Evolutionary conservation across 2,797 vertebrate genomes (phyloP), one percentile per base, ranked within the genome.

Genomic region (Malurus splendens): DNA sequence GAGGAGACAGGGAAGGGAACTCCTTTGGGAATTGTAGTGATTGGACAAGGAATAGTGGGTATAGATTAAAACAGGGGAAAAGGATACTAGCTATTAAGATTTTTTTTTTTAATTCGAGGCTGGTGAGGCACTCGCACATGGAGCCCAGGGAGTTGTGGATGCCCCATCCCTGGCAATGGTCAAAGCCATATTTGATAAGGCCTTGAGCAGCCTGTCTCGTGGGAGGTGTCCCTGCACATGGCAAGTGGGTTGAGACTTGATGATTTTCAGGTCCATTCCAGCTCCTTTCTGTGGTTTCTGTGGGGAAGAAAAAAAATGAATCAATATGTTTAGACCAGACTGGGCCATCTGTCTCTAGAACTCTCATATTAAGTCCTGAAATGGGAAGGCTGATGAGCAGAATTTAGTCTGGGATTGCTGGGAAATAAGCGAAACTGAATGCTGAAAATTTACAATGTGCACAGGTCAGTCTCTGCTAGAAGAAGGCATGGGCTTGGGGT

Each of bases 181-280:
- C 39, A 59, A 33, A 52, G 8, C 8, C 15, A 33, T 12, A 14
- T 0, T 47, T 33, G 33, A 51, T 27, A 59, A 65, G 64, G 10
- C 33, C 52, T 65, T 72, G 60, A 59, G 45, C 14, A 72, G 16
- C 18, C 12, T 65, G 2, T 51, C 55, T 27, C 25, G 5, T 30
- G 28, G 32, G 28, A 71, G 6, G 4, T 65, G 12, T 30, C 25
- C 8, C 39, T 78, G 17, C 12, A 25, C 10, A 23, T 52, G 25
- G 20, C 5, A 25, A 9, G 5, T 9, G 4, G 0, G 0, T n/a
- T 79, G 25, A 51, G 6, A 47, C 12, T 52, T 41, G 25, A 10
- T 39, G 4, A 28, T n/a, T n/a, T 23, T n/a, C 18, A 47, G 18
- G 41, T 54, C 12, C 7, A 12, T 66, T 66, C 10, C 10, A 60